Conservation (phyloP, 2,888 invertebrate species). For the Celastrina argiolus region DNA sequence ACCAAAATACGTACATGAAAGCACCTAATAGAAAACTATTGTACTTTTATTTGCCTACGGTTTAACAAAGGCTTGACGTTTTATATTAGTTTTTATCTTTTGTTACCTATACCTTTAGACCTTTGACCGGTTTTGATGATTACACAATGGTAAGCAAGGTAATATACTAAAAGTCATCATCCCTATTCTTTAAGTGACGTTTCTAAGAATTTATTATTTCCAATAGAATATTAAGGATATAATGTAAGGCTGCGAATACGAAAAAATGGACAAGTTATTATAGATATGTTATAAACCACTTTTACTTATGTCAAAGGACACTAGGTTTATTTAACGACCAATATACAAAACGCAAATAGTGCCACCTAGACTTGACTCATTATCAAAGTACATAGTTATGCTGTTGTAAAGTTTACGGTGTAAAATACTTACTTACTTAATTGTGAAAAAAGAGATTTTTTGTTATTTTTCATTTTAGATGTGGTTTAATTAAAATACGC, state of each 20-base stretch:
- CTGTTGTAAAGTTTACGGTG: not conserved
- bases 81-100: too few relatives aligned
- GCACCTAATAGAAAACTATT: too few relatives aligned
- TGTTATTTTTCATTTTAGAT: conserved; percentile 3
- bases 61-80: not conserved
- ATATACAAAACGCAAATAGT: conserved; percentile 5
- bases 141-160: not conserved
- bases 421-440: not conserved
- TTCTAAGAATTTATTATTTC: conserved; percentile 6
- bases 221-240: not conserved
- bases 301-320: not conserved
- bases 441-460: not conserved
- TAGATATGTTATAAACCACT: not conserved
- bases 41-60: too few relatives aligned
- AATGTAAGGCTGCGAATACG: not conserved
- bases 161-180: not conserved
- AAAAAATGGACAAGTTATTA: conserved; percentile 9
- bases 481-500: not conserved
- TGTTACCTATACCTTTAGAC: too few relatives aligned
- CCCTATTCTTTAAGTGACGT: not conserved
- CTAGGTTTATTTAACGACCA: conserved; percentile 19
- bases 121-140: not conserved
- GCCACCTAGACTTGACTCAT: conserved; percentile 9
- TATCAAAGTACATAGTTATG: not conserved
- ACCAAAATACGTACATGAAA: too few relatives aligned